phyloP scores from a whole-genome alignment of 2,113 vertebrate species.

The Upupa epops region DNA sequence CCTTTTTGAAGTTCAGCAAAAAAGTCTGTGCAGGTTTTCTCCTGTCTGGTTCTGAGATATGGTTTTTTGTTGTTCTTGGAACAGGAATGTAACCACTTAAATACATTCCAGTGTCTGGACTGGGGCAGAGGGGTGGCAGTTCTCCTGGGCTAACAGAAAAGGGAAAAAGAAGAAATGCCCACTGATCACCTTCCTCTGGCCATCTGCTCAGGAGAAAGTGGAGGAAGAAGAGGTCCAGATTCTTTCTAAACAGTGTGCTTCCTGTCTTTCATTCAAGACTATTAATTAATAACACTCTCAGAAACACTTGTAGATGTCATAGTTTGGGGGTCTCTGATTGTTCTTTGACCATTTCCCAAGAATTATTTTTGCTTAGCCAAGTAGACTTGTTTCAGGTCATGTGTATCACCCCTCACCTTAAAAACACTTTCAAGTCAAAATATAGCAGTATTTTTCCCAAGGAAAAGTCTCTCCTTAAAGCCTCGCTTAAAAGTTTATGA shows the following conservation, averaged over 20 bases:
- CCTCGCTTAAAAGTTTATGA: not conserved
- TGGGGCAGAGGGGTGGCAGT: not conserved
- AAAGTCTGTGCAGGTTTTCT: not conserved
- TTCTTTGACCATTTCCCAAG: not conserved
- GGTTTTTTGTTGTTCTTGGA: not conserved
- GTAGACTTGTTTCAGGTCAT: not conserved
- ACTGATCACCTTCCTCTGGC: not conserved
- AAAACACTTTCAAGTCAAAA: not conserved
- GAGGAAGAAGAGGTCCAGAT: not conserved
- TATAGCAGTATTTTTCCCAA: not conserved
- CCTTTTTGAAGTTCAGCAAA: not conserved
- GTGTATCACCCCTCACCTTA: not conserved
- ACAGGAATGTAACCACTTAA: not conserved
- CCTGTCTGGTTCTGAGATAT: not conserved
- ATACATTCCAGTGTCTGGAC: not conserved
- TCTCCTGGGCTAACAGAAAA: not conserved
- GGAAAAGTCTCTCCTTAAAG: not conserved
- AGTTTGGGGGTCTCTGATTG: not conserved
- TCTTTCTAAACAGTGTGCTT: not conserved
- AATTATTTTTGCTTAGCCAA: constrained; percentile 1
- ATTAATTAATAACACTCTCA: not conserved
- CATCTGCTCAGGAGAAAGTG: not conserved
- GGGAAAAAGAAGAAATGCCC: not conserved
- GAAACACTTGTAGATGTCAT: not conserved
- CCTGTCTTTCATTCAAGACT: not conserved